These are phyloP conservation scores for Microplitis manilae DNA, from an alignment of 2,888 invertebrate species.

Conservation along the genomic window DNA sequence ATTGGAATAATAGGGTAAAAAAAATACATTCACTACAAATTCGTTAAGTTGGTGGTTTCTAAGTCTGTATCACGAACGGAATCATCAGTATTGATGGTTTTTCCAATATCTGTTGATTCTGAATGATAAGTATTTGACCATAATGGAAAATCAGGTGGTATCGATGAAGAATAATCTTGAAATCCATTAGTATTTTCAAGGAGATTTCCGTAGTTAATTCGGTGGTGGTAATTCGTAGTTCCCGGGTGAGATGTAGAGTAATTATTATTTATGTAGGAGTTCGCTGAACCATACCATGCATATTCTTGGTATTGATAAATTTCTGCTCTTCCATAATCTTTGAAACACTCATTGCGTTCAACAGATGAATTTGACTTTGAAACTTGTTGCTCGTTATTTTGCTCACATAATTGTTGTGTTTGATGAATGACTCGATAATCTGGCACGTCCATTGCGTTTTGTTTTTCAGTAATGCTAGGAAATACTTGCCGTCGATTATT, in stretches of 20 bases:
- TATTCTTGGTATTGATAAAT: background rate
- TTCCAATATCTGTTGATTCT: background rate
- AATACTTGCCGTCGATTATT: background rate
- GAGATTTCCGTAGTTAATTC: background rate
- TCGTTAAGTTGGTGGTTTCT: background rate
- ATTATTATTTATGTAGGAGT: background rate
- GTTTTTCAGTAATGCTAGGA: background rate
- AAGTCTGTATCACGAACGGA: background rate
- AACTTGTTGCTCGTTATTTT: background rate
- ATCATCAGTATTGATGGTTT: background rate
- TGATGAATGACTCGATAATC: background rate
- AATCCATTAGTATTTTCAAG: background rate
- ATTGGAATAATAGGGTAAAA: background rate
- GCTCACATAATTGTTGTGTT: background rate
- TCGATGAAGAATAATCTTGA: background rate
- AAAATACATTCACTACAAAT: background rate
- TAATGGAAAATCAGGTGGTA: background rate
- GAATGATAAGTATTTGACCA: background rate
- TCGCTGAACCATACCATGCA: background rate
- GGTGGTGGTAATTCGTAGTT: background rate
- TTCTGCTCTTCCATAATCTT: background rate
- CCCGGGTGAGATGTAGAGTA: background rate
- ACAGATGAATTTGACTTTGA: background rate
- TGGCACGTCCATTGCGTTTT: background rate
- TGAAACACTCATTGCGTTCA: background rate